Evolutionary conservation across 1,140 invertebrate genomes (phyloP).

Genomic region (Drosophila bipectinata): DNA sequence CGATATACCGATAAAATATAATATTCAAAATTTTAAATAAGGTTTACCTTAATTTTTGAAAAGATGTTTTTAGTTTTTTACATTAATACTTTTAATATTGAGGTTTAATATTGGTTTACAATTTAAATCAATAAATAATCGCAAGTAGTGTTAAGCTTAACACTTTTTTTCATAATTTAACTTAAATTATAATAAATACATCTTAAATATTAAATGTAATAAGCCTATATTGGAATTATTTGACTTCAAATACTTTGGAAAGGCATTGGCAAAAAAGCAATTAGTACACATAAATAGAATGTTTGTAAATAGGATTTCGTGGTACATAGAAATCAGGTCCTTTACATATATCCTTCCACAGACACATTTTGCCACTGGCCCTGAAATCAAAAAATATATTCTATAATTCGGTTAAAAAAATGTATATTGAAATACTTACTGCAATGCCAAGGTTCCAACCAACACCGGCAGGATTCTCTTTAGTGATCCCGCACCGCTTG

Average conservation of each 20-base stretch:
- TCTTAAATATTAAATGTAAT: not conserved
- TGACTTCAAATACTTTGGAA: conserved; percentile 9
- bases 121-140: conserved; percentile 18
- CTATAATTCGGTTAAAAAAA: not conserved
- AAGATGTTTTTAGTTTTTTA: conserved; percentile 10
- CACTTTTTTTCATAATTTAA: conserved; percentile 6
- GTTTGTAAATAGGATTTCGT: conserved; percentile 34
- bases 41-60: not conserved
- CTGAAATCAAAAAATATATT: conserved; percentile 40
- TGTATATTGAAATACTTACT: conserved; percentile 84
- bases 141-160: conserved; percentile 6
- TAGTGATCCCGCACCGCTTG: conserved; percentile 89
- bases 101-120: conserved; percentile 12
- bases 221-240: conserved; percentile 1
- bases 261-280: conserved; percentile 10
- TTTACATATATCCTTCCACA: conserved; percentile 72
- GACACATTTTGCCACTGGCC: conserved; percentile 81
- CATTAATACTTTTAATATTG: conserved; percentile 31
- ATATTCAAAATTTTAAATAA: not conserved
- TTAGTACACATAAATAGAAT: conserved; percentile 31
- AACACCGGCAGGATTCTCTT: conserved; percentile 88
- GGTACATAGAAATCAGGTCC: conserved; percentile 7
- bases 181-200: conserved; percentile 8
- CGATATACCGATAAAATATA: not conserved
- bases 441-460: conserved; percentile 90